Percentiles rank a stretch among this genome's conserved stretches.
Conservation (phyloP, 2,797 vertebrate species). For the Morus bassanus region DNA sequence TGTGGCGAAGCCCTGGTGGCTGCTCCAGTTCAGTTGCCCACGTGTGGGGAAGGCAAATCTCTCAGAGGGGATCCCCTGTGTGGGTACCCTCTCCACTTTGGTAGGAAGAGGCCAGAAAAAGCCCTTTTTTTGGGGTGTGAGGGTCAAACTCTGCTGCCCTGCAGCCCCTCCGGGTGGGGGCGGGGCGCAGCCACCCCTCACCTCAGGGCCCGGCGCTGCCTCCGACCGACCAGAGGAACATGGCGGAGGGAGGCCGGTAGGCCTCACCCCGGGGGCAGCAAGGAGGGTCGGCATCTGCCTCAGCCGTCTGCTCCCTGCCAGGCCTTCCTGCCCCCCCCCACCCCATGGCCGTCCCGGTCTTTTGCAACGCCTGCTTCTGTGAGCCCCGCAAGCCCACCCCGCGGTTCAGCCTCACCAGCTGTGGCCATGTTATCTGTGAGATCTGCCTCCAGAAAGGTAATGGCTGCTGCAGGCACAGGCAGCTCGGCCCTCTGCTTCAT, state of each 20-base stretch:
- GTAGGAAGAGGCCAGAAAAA: not conserved
- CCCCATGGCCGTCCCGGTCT: conserved; percentile 77
- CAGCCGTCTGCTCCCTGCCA: rapidly evolving
- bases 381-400: conserved; percentile 57
- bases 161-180: rapidly evolving
- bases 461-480: not conserved
- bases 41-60: rapidly evolving
- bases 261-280: rapidly evolving
- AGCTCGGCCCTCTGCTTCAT: not conserved
- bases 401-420: conserved; percentile 82
- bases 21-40: rapidly evolving
- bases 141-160: rapidly evolving
- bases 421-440: conserved; percentile 88
- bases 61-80: rapidly evolving
- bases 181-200: rapidly evolving
- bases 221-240: rapidly evolving
- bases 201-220: rapidly evolving
- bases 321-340: rapidly evolving
- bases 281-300: rapidly evolving
- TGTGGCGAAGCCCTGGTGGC: rapidly evolving
- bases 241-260: not conserved
- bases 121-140: not conserved
- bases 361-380: conserved; percentile 87
- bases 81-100: not conserved
- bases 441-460: conserved; percentile 87